Conservation (phyloP, 1,140 invertebrate species). For the Augochlora pura region DNA sequence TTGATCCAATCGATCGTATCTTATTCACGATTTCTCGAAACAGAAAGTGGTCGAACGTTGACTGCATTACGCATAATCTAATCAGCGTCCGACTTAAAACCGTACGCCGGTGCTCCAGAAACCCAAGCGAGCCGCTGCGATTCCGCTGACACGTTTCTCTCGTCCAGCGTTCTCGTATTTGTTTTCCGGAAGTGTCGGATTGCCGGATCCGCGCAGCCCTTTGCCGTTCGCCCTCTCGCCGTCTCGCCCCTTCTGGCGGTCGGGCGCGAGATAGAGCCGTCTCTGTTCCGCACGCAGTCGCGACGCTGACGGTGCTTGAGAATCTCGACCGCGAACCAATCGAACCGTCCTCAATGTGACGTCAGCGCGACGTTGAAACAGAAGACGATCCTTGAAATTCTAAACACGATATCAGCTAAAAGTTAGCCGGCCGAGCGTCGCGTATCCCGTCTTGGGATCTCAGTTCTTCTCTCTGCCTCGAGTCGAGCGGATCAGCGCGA, state of each 20-base stretch:
- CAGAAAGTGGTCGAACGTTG: no score
- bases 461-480: conserved; percentile 45
- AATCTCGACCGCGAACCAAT: conserved; percentile 23
- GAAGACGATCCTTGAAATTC: conserved; percentile 54
- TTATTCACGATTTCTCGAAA: no score
- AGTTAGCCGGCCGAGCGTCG: background rate
- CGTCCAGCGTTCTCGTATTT: no score
- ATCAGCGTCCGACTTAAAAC: no score
- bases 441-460: background rate
- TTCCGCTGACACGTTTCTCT: no score
- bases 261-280: background rate
- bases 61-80: no score
- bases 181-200: no score
- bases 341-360: background rate
- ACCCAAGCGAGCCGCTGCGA: no score
- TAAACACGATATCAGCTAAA: conserved; percentile 43
- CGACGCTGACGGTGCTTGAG: conserved; percentile 66
- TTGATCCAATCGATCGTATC: no score
- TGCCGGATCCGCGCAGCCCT: no score
- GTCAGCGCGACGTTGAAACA: conserved; percentile 49
- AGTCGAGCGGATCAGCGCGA: conserved; percentile 16
- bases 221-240: background rate
- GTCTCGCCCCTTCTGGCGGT: background rate
- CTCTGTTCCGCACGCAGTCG: background rate
- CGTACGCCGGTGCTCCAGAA: no score